Base-by-base conservation (phyloP, 2,113 vertebrate genomes). In the Micronisus gabar region DNA sequence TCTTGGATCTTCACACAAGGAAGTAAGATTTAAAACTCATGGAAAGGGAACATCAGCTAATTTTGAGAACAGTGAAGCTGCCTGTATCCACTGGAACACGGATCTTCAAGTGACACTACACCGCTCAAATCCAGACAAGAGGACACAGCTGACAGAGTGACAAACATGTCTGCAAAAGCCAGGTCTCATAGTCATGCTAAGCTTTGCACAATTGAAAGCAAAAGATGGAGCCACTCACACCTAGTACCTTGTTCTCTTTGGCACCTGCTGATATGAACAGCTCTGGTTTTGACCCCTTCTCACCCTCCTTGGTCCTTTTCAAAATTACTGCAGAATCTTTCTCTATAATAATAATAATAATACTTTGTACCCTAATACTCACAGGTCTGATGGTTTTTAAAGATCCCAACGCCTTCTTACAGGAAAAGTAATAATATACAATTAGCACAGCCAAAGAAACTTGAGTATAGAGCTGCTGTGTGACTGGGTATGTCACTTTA, bases 141-240 rank as follows among this genome's bases (percentile, higher is more conserved):
- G 8, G 19, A 66, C 36, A 30, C 36, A 17, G 22, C 5, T 8
- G 32, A 48, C 30, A 55, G 11, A 67, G 62, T 9, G 45, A 73
- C 48, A 76, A 68, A 65, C 29, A n/a, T 34, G 19, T 41, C 72
- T 47, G 53, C 40, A 55, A 62, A 86, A 78, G 29, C 25, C 82
- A 75, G 12, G 0, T 58, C 72, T 67, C 8, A 0, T 15, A 41
- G 73, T 8, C 55, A 36, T 0, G 0, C 72, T 38, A 29, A 75
- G 10, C 18, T 41, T 10, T 48, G 34, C 38, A 29, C 34, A 58
- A 53, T 0, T 53, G 13, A 29, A 73, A 50, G 27, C 7, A 30
- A 75, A 81, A 83, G 43, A 72, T 5, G 15, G 45, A 94, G 40
- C 11, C 12, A 8, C 41, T 88, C 41, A 34, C 29, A 88, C 47